Conservation (phyloP, 2,888 invertebrate genomes). For the Hirtodrosophila alboralis region DNA sequence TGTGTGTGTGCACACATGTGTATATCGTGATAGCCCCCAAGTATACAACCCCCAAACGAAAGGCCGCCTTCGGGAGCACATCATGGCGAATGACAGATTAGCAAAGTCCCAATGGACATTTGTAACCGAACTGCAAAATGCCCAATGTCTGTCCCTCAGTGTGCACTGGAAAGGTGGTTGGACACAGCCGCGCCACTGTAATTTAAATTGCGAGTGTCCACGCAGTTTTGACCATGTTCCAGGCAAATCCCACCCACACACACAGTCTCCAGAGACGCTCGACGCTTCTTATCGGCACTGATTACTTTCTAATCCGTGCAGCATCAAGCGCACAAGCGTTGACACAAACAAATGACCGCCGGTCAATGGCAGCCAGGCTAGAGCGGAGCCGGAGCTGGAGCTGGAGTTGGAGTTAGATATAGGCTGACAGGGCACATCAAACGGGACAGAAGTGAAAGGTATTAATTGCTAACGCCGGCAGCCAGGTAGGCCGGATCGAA, state of each 20-base stretch:
- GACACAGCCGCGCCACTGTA: slow-evolving; percentile 49
- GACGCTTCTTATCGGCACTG: slow-evolving; percentile 76
- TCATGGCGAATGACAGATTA: slow-evolving; percentile 82
- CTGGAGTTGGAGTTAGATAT: slow-evolving; percentile 13
- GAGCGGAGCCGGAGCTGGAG: slow-evolving; percentile 6
- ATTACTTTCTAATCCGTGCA: slow-evolving; percentile 80
- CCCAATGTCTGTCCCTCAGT: slow-evolving; percentile 43
- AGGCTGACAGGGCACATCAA: slow-evolving; percentile 71
- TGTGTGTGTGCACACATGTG: slow-evolving; percentile 50
- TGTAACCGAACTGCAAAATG: slow-evolving; percentile 75
- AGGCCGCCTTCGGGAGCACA: slow-evolving; percentile 76
- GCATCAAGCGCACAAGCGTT: slow-evolving; percentile 71
- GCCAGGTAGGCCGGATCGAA: slow-evolving; percentile 63
- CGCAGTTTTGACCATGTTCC: slow-evolving; percentile 55
- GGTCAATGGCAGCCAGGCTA: slow-evolving; percentile 49
- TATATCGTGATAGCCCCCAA: slow-evolving; percentile 33
- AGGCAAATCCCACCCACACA: slow-evolving; percentile 9
- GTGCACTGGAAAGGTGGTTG: slow-evolving; percentile 19
- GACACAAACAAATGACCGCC: slow-evolving; percentile 77
- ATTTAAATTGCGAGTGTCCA: slow-evolving; percentile 66
- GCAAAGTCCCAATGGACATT: slow-evolving; percentile 80
- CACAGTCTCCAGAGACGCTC: slow-evolving; percentile 52
- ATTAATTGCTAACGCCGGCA: slow-evolving; percentile 70
- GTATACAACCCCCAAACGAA: slow-evolving; percentile 53
- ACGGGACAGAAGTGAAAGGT: slow-evolving; percentile 72